Evolutionary conservation across 2,888 invertebrate genomes (phyloP), one percentile per base, ranked within the genome.

Genomic region (Caenorhabditis drosophilae): DNA sequence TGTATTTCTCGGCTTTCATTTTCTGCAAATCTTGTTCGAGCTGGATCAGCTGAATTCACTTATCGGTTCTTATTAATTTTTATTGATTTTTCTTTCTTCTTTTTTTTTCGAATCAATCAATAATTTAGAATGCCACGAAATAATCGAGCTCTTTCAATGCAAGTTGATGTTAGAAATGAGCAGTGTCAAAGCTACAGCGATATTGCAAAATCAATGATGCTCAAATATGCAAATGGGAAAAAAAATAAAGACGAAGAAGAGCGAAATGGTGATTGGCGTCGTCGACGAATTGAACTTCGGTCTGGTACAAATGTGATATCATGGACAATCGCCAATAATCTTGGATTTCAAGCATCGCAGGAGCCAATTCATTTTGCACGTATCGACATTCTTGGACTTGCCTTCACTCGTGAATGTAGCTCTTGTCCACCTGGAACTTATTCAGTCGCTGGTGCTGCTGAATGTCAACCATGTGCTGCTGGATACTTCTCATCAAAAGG

Each of bases 1-100:
- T 88, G 88, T 79, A 84, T 86, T 3, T 85, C 87, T 2, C 84
- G 84, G 20, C 82, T 88, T 18, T 83, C 85, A 18, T 87, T 86
- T 78, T 85, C 87, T 4, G 86, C 86, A 9, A 86, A 86, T 53
- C 83, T 88, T 40, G 87, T 88, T 7, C 86, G 86, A 51, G 84
- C 86, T 2, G 88, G 88, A 27, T 84, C 80, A 40, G 83, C 88
- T 3, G 84, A 82, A 31, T 88, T 87, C 73, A 84, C 84, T 35
- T 88, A 88, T 77, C 23, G 72, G n/a, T 41, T 40, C 27, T n/a
- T 36, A n/a, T 36, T 7, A 36, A n/a, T 36, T n/a, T n/a, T n/a
- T n/a, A n/a, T n/a, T n/a, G n/a, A n/a, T n/a, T n/a, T n/a, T n/a
- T n/a, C n/a, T n/a, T n/a, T n/a, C n/a, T n/a, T n/a, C 16, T n/a